These are phyloP conservation scores for Sarcophaga peregrina DNA, from an alignment of 1,140 invertebrate genomes.

Conservation along the genomic window DNA sequence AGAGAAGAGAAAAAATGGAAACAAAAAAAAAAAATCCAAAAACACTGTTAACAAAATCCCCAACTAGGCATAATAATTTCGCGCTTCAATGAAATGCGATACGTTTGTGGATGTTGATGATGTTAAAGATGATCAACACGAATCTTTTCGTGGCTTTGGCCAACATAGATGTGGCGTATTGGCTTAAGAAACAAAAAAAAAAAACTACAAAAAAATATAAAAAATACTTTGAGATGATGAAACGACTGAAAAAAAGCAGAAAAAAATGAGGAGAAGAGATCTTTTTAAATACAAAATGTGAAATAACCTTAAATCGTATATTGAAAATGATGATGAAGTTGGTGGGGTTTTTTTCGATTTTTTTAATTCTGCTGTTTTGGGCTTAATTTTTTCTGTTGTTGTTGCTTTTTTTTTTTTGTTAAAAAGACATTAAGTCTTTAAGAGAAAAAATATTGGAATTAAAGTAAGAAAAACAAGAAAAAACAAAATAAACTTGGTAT, in stretches of 20 bases:
- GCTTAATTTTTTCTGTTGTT: not conserved
- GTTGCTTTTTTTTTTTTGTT: not conserved
- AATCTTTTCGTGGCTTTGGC: conserved; percentile 26
- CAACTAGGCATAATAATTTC: conserved; percentile 42
- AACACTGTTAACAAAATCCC: conserved; percentile 30
- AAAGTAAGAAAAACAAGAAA: not conserved
- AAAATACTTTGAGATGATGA: not conserved
- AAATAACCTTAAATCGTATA: conserved; percentile 12
- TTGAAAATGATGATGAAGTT: conserved; percentile 22
- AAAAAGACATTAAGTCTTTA: conserved; percentile 39
- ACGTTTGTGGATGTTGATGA: conserved; percentile 34
- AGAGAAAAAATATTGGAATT: conserved; percentile 37
- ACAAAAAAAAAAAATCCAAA: not conserved
- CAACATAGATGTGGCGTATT: conserved; percentile 12
- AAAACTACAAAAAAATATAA: too few relatives aligned
- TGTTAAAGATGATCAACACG: conserved; percentile 41
- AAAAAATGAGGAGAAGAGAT: not conserved
- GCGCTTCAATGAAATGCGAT: conserved; percentile 44
- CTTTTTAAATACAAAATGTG: not conserved
- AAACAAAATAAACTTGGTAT: not conserved
- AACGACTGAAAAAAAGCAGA: not conserved
- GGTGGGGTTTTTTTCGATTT: conserved; percentile 17
- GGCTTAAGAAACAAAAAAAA: not conserved
- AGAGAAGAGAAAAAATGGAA: not conserved
- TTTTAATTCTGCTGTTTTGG: not conserved